Base-by-base conservation (phyloP, 2,113 vertebrate species). In the Pterophyllum scalare region DNA sequence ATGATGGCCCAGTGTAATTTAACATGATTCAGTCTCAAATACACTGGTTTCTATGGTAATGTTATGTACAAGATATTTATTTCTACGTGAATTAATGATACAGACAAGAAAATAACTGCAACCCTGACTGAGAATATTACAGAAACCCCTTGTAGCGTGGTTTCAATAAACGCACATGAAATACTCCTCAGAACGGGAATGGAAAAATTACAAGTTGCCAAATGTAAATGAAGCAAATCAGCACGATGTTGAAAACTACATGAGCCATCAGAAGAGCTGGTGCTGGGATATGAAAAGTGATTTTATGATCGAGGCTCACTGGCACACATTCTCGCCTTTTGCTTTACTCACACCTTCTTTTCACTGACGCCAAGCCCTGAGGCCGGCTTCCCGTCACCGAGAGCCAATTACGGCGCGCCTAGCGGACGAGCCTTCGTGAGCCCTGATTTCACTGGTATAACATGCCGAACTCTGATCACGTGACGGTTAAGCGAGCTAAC, bases 401-500 rank as follows among this genome's bases (percentile, higher is more conserved):
- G 14, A 91, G 81, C 97, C 97, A 98, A 98, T 98, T 81, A 81
- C 67, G 64, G 59, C 12, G 75, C 88, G 88, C 80, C 82, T 87
- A 92, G 87, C 95, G 88, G 97, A 94, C 97, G 97, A 98, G 97
- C 98, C 98, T 97, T 97, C 97, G 95, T 93, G 90, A 96, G 94
- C 94, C 93, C 92, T 85, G 72, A 90, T 84, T 91, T 94, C 90
- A 82, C 94, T 92, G 80, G 81, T 91, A 93, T 92, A 85, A 92
- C 89, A 83, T 76, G 38, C 91, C 80, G 82, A 94, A 81, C 79
- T 83, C 79, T 22, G 64, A 94, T 95, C 96, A 94, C 92, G 96
- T 96, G 96, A 96, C 83, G 75, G 91, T 88, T 75, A 91, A 94
- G 79, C 65, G 56, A 86, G 79, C 79, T 22, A 60, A 83, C 79